Evolutionary conservation across 2,888 invertebrate species (phyloP), one percentile per base, ranked within the genome.

Genomic region (Tetropium fuscum): DNA sequence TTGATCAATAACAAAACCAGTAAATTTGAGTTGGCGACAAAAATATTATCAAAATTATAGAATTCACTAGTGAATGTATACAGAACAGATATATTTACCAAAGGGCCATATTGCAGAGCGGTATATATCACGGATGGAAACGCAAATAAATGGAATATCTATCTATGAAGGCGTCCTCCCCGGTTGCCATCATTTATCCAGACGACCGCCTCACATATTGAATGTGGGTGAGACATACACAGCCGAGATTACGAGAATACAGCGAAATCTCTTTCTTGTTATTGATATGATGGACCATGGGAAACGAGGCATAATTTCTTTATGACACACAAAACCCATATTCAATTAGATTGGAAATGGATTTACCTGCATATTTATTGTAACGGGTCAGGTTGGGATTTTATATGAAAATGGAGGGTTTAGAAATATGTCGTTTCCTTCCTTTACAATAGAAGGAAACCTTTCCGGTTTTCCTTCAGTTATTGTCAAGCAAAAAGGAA

Each of bases 151-250:
- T 34, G 34, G 34, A 34, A 34, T 34, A 34, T 34, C 34, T 15
- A 34, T 13, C n/a, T n/a, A 15, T 13, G 32, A 32, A 13, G 11
- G 32, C 10, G 34, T 11, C 13, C 34, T 34, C 13, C 34, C 34
- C 34, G 13, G 15, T 11, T 13, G 8, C 34, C 34, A 34, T 34
- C 15, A 34, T 34, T 34, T 34, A 34, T 34, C 34, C 15, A 34
- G 34, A 15, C 34, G 34, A 34, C 34, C 34, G 34, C 34, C 34
- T 34, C 34, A 34, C 34, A 34, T 34, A 34, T 34, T 34, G 34
- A 34, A 34, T 15, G 34, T 2, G 34, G 15, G 15, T 15, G 34
- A 34, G 11, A 34, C 34, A n/a, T n/a, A 13, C 34, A 15, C 34
- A 13, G 1, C 15, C 34, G 15, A 34, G 34, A 34, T 34, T 34